These are phyloP conservation scores for Nannoperca obscura DNA, from an alignment of 2,797 vertebrate species.

Conservation along the genomic window DNA sequence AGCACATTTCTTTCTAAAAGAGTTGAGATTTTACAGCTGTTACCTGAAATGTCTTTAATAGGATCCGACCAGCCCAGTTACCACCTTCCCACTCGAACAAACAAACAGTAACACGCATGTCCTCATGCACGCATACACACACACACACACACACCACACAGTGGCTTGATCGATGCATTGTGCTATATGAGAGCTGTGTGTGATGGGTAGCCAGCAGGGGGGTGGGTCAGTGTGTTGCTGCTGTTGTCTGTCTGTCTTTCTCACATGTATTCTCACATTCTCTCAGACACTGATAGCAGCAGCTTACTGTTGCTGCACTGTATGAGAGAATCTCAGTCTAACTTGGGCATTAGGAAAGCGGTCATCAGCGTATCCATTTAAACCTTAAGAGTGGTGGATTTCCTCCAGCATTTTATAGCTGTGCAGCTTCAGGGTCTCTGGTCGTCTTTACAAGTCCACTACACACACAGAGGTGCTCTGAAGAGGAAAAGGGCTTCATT, in stretches of 20 bases:
- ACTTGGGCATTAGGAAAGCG: slow-evolving; percentile 42
- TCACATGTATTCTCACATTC: slow-evolving; percentile 43
- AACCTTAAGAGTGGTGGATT: slow-evolving; percentile 29
- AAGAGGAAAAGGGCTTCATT: slow-evolving; percentile 33
- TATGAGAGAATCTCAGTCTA: slow-evolving; percentile 40
- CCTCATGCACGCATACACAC: slow-evolving; percentile 7
- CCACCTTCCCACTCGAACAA: slow-evolving; percentile 15
- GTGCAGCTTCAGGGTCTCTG: slow-evolving; percentile 30
- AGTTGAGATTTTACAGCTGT: slow-evolving; percentile 6
- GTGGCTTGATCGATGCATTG: slow-evolving; percentile 69
- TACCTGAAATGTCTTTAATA: neutral
- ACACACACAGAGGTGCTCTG: slow-evolving; percentile 30
- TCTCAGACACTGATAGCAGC: slow-evolving; percentile 46
- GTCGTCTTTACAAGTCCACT: slow-evolving; percentile 22
- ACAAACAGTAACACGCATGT: neutral
- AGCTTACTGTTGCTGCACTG: slow-evolving; percentile 30
- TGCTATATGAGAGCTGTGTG: slow-evolving; percentile 68
- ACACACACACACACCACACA: slow-evolving; percentile 40
- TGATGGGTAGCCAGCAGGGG: slow-evolving; percentile 75
- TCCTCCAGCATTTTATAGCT: slow-evolving; percentile 26
- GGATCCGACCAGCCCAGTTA: neutral
- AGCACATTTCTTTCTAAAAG: neutral
- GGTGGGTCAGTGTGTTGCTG: slow-evolving; percentile 70
- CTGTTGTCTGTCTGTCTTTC: slow-evolving; percentile 49
- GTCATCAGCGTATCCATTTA: slow-evolving; percentile 34